A percentile compares a stretch with the other conserved stretches of the same genome.
phyloP scores from a whole-genome alignment of 2,113 vertebrate species.

The Psettodes erumei region DNA sequence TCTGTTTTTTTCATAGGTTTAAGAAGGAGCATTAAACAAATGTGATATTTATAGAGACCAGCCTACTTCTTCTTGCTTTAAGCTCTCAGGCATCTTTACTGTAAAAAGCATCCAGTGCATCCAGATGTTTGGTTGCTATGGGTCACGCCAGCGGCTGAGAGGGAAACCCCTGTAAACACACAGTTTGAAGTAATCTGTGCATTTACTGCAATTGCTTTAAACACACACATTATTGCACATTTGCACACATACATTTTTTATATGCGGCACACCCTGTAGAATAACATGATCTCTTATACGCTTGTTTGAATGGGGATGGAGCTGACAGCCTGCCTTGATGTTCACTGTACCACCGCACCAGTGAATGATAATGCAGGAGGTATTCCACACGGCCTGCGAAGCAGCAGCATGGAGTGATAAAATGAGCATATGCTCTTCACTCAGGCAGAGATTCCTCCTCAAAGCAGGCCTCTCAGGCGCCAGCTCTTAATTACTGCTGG shows the following conservation, averaged over 20 bases:
- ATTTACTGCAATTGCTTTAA: no score
- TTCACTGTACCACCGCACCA: neutral
- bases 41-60: slow-evolving; percentile 10
- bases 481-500: slow-evolving; percentile 47
- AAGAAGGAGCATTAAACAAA: slow-evolving; percentile 1
- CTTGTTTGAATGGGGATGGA: neutral
- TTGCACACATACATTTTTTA: no score
- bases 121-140: slow-evolving; percentile 37
- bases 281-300: neutral
- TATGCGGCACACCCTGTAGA: neutral
- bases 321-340: neutral
- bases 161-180: slow-evolving; percentile 8
- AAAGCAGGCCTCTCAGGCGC: slow-evolving; percentile 31
- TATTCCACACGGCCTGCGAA: slow-evolving; percentile 13
- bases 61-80: slow-evolving; percentile 8
- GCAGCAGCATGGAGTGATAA: slow-evolving; percentile 35
- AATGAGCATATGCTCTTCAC: slow-evolving; percentile 39
- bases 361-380: slow-evolving; percentile 24
- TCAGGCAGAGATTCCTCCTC: slow-evolving; percentile 35
- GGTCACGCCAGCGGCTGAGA: slow-evolving; percentile 18
- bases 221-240: slow-evolving; percentile 30
- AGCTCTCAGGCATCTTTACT: slow-evolving; percentile 7
- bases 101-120: slow-evolving; percentile 1
- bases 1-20: neutral
- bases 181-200: no score